Evolutionary conservation across 2,113 vertebrate species (phyloP), one percentile per base, ranked within the genome.

Genomic region (Gymnogyps californianus): DNA sequence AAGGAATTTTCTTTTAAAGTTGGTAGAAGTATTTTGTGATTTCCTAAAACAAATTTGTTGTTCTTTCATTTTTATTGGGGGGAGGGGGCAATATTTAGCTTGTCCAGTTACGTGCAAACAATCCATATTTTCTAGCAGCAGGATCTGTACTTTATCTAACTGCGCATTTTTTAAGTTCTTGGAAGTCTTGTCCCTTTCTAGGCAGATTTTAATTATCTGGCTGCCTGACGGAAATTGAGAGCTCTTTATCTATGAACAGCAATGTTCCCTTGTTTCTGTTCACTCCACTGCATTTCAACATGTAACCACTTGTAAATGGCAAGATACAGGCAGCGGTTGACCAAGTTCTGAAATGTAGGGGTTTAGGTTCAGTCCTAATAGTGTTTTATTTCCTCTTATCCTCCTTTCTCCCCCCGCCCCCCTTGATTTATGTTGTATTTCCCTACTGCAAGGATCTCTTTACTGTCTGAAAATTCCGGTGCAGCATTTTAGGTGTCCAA

Each of bases 211-310:
- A 77, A 32, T 91, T 91, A 86, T 83, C 78, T 92, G 90, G 29
- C 90, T 81, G 57, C 11, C 58, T 95, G 91, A 93, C 87, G 94
- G 91, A 71, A 85, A 59, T 7, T 7, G 72, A 96, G 86, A 86
- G 67, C 19, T 77, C 28, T 86, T 96, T 90, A 94, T 96, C 93
- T 95, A 11, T 16, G 46, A 87, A 80, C 71, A 96, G 84, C 69
- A 79, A 8, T 49, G 76, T 87, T 94, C 72, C 91, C 58, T 77
- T 90, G 87, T 94, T 96, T 95, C 71, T 95, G 32, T 79, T 86
- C 83, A 40, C 79, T 58, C 38, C 34, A 13, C 65, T 93, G 70
- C 83, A 16, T 89, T 84, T 95, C 77, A 89, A 52, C 40, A 44
- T 9, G 29, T 75, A 91, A 79, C n/a, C n/a, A 55, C 83, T 94